phyloP scores from a whole-genome alignment of 2,888 invertebrate genomes.

The Notodonta dromedarius region DNA sequence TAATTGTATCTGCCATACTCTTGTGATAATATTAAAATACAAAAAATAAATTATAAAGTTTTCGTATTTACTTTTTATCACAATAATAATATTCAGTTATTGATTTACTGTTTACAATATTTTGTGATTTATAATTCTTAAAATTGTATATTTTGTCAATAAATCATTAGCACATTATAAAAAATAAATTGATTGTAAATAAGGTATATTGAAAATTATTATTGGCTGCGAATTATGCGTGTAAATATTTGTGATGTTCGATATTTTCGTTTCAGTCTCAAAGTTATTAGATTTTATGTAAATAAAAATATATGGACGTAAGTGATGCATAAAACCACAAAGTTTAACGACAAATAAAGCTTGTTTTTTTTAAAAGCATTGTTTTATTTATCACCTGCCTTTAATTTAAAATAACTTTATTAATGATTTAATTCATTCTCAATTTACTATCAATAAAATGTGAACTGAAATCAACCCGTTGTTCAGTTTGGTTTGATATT shows the following conservation, averaged over 20 bases:
- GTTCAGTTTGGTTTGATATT: too few species aligned
- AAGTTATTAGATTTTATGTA: slow-evolving; percentile 29
- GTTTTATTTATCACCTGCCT: slow-evolving; percentile 35
- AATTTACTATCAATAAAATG: too few species aligned
- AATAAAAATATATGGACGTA: slow-evolving; percentile 25
- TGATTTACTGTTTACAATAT: slow-evolving; percentile 12
- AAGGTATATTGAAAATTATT: slow-evolving; percentile 14
- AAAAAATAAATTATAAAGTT: neutral
- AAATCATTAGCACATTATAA: slow-evolving; percentile 1
- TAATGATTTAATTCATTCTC: too few species aligned
- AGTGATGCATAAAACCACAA: slow-evolving; percentile 56
- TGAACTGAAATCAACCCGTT: too few species aligned
- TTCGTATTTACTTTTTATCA: neutral
- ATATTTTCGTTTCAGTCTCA: slow-evolving; percentile 29
- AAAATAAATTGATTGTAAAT: neutral
- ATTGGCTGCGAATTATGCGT: slow-evolving; percentile 42
- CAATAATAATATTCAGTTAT: slow-evolving; percentile 5
- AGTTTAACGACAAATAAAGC: slow-evolving; percentile 79
- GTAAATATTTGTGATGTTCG: slow-evolving; percentile 42
- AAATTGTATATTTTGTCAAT: neutral
- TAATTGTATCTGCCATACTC: slow-evolving; percentile 49
- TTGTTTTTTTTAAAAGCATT: slow-evolving; percentile 62
- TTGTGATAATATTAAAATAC: slow-evolving; percentile 56
- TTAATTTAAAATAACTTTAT: too few species aligned
- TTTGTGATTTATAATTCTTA: slow-evolving; percentile 1